Evolutionary conservation across 2,113 vertebrate genomes (phyloP), one percentile per base, ranked within the genome.

Genomic region (Phylloscopus trochilus): DNA sequence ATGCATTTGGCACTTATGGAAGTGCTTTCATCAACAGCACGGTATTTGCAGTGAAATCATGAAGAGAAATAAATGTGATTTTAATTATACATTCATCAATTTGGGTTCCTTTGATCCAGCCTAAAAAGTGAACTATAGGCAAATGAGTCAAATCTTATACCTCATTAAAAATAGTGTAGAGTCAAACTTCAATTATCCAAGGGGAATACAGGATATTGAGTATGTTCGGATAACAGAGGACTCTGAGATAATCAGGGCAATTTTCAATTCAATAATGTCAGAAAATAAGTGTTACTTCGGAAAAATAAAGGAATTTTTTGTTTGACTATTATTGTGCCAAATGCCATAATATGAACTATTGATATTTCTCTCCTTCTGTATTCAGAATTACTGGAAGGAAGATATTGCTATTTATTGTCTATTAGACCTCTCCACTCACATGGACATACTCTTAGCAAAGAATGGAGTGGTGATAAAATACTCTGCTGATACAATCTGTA

Each of bases 31-130:
- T 93, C 86, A 91, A 91, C 70, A 94, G 74, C 55, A 17, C 13
- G 37, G 90, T 62, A 43, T 90, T 83, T 93, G 68, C 81, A 87
- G 62, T 51, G 72, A 89, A 96, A 94, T 87, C 43, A 68, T 28
- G 59, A 79, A 56, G 67, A 80, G 37, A 95, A 96, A 92, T 79
- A 93, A 96, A 93, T 72, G 46, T 59, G 76, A 80, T 70, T 94
- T 96, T 83, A 97, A 95, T 96, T 95, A 93, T 80, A 95, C 41
- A 72, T 74, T 94, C 92, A 79, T 80, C 90, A 95, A 47, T 87
- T 92, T 82, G 49, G 41, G 58, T 84, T 82, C 60, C 85, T 97
- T 96, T 96, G 88, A 96, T 95, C 90, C 86, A 88, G 75, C 92
- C 86, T 93, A 82, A 91, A 85, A 94, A 21, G 46, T 67, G 63